phyloP scores from a whole-genome alignment of 2,888 invertebrate genomes.

The Arge pagana region DNA sequence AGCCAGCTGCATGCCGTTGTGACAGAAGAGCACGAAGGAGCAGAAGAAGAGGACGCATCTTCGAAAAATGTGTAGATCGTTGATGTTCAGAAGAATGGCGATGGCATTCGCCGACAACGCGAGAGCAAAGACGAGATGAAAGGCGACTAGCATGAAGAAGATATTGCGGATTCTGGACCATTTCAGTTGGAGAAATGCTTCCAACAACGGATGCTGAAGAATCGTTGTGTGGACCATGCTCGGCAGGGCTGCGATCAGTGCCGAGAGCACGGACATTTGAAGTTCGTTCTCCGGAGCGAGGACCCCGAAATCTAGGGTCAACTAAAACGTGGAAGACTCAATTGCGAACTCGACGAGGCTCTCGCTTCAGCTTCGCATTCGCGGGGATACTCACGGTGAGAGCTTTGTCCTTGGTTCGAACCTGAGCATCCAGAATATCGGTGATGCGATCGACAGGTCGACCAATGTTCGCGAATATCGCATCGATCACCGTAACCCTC shows the following conservation, averaged over 20 bases:
- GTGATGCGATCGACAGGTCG: constrained; percentile 51
- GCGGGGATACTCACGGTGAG: constrained; percentile 31
- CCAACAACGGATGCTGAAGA: constrained; percentile 59
- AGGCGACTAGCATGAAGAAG: constrained; percentile 56
- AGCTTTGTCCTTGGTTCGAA: constrained; percentile 41
- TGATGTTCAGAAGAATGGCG: constrained; percentile 29
- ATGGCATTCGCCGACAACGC: constrained; percentile 54
- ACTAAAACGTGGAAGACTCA: constrained; percentile 2
- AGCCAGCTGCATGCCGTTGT: constrained; percentile 43
- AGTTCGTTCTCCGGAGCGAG: constrained; percentile 51
- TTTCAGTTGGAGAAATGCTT: constrained; percentile 59
- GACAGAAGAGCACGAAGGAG: constrained; percentile 32
- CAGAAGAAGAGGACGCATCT: constrained; percentile 44
- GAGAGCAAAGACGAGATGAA: constrained; percentile 55
- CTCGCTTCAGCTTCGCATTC: not conserved
- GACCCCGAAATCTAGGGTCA: constrained; percentile 53
- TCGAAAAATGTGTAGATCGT: constrained; percentile 33
- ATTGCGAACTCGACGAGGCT: not conserved
- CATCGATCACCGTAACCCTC: constrained; percentile 52
- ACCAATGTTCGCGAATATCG: constrained; percentile 52
- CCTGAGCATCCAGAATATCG: constrained; percentile 49
- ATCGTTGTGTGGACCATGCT: constrained; percentile 54
- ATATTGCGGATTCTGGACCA: constrained; percentile 61
- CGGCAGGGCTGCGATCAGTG: constrained; percentile 54
- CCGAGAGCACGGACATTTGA: constrained; percentile 59